Conservation (phyloP, 2,888 invertebrate genomes). For the Drosophila peninsularis region DNA sequence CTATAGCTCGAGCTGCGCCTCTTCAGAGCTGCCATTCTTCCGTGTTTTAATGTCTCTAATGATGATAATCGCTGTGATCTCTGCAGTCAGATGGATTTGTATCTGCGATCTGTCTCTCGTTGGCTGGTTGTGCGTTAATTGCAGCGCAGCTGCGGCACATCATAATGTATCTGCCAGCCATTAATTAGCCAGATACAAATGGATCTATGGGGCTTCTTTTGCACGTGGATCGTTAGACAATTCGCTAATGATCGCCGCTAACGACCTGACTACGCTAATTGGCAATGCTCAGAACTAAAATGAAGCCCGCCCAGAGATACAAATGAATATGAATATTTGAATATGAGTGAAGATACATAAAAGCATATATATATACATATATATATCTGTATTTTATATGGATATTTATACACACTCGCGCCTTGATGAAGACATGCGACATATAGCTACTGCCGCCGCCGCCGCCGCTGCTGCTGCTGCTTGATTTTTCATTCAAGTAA, state of each 20-base stretch:
- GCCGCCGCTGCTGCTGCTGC: background rate
- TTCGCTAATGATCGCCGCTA: slow-evolving; percentile 70
- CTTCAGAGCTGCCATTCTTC: background rate
- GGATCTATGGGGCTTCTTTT: slow-evolving; percentile 24
- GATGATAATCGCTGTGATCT: slow-evolving; percentile 25
- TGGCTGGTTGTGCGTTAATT: slow-evolving; percentile 33
- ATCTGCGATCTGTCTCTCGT: slow-evolving; percentile 12
- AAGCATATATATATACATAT: slow-evolving; percentile 6
- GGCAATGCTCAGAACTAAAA: slow-evolving; percentile 54
- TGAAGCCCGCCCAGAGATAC: slow-evolving; percentile 15
- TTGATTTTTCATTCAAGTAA: slow-evolving; percentile 31
- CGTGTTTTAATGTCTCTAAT: slow-evolving; percentile 12
- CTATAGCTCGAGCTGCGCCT: background rate
- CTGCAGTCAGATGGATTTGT: slow-evolving; percentile 22
- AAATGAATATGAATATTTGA: slow-evolving; percentile 2
- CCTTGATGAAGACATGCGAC: slow-evolving; percentile 51
- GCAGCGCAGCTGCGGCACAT: slow-evolving; percentile 29
- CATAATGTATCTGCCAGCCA: slow-evolving; percentile 28
- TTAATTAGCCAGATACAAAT: slow-evolving; percentile 40
- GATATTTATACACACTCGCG: slow-evolving; percentile 18
- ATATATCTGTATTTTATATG: slow-evolving; percentile 11
- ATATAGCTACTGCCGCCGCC: slow-evolving; percentile 24
- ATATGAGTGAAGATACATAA: background rate
- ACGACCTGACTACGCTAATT: slow-evolving; percentile 69
- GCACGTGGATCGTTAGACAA: slow-evolving; percentile 67